Base-by-base conservation (phyloP, 2,888 invertebrate species). In the Drosophila picticornis region DNA sequence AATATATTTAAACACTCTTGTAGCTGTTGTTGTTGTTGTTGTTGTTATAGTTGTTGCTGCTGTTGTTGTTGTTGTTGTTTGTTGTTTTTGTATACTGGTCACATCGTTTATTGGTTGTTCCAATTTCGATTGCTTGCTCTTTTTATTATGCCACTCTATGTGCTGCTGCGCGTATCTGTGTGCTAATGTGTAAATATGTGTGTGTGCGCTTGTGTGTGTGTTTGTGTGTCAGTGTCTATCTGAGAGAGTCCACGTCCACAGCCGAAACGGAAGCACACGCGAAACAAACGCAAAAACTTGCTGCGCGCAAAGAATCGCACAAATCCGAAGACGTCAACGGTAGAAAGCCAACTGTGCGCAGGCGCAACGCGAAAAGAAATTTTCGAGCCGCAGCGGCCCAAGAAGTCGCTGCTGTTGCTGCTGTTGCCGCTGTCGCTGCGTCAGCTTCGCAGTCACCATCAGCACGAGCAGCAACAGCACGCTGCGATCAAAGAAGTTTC, bases 271-370 rank as follows among this genome's bases (percentile, higher is more conserved):
- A 77, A 84, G 72, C 79, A 66, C 81, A 88, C 90, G 88, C 86
- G 83, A 84, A 78, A 73, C 63, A 43, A 78, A 51, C 80, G 80
- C 59, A 59, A 71, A 71, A 63, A 43, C 29, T 67, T 78, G 65
- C 72, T 75, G 72, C 73, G 85, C 80, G 72, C 62, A 75, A 80
- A 90, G 80, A 88, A 90, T 85, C 91, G 81, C 91, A 91, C 91
- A 92, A 93, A 93, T 93, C 93, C 93, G 92, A 90, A 92, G 92
- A 92, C 93, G 92, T 91, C 92, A 91, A 93, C 92, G 93, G 92
- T 92, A 93, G 92, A 93, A 93, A 93, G 92, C 92, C 92, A 92
- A 93, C 93, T 93, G 93, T 92, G 93, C 92, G 92, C 91, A 91
- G 93, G 93, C 93, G 93, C 92, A 88, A 74, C 74, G 84, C 84